Evolutionary conservation across 2,888 invertebrate species (phyloP).

Genomic region (Dinocampus coccinellae): DNA sequence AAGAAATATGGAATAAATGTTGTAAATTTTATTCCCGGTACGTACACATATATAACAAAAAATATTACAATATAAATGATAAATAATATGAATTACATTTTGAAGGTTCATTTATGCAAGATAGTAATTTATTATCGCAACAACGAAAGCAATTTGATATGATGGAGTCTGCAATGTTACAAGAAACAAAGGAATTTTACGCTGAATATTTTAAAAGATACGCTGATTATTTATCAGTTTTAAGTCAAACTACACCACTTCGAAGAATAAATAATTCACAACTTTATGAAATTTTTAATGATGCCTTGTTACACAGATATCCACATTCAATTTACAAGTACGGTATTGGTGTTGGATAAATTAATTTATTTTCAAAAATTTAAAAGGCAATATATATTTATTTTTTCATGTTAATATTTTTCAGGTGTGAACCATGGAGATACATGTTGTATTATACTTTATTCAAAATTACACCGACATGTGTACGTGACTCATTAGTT

Average conservation of each 20-base stretch:
- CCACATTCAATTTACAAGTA: slow-evolving; percentile 78
- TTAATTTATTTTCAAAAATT: background rate
- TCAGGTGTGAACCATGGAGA: slow-evolving; percentile 74
- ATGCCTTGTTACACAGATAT: slow-evolving; percentile 73
- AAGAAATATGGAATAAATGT: slow-evolving; percentile 79
- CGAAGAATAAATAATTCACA: slow-evolving; percentile 71
- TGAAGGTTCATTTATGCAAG: slow-evolving; percentile 78
- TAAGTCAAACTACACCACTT: slow-evolving; percentile 69
- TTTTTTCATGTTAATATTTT: slow-evolving; percentile 27
- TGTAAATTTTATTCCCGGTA: slow-evolving; percentile 83
- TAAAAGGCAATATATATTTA: background rate
- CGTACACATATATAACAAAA: no score
- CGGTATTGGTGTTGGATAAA: slow-evolving; percentile 30
- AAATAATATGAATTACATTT: slow-evolving; percentile 14
- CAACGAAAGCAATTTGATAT: slow-evolving; percentile 75
- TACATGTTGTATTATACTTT: slow-evolving; percentile 78
- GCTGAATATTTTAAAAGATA: slow-evolving; percentile 77
- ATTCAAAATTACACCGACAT: slow-evolving; percentile 75
- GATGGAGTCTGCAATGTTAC: slow-evolving; percentile 77
- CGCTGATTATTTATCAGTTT: slow-evolving; percentile 73
- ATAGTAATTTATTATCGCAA: slow-evolving; percentile 78
- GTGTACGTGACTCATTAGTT: slow-evolving; percentile 74
- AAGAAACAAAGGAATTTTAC: slow-evolving; percentile 76
- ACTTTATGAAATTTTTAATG: slow-evolving; percentile 75
- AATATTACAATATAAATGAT: background rate